A percentile compares a stretch with the other conserved stretches of the same genome.
phyloP scores from a whole-genome alignment of 2,113 vertebrate species.

The Trichomycterus rosablanca region DNA sequence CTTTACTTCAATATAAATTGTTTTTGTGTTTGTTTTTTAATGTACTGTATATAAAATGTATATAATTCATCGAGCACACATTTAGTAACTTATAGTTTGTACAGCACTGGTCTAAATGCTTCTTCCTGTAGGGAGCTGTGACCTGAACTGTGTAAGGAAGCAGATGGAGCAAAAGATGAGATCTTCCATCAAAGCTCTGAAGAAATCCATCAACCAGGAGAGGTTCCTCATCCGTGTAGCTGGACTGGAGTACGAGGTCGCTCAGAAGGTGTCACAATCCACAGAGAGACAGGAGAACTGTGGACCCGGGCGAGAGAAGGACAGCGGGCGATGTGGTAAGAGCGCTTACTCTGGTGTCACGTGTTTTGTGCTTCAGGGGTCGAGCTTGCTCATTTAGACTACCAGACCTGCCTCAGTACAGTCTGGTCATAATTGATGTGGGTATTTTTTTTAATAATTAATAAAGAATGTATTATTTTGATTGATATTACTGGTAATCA shows the following conservation, averaged over 20 bases:
- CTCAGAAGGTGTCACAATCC: constrained; percentile 76
- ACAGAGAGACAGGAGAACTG: constrained; percentile 70
- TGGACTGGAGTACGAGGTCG: constrained; percentile 90
- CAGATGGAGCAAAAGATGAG: constrained; percentile 89
- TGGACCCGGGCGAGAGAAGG: constrained; percentile 79
- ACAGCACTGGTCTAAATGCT: background rate
- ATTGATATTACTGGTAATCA: too few species aligned
- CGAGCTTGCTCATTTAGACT: too few species aligned
- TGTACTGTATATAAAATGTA: too few species aligned
- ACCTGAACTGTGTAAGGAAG: constrained; percentile 84
- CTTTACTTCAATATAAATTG: too few species aligned
- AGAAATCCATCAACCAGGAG: constrained; percentile 97
- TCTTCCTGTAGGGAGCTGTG: constrained; percentile 76
- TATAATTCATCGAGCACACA: too few species aligned
- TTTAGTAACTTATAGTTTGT: background rate
- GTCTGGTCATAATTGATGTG: too few species aligned
- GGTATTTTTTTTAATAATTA: too few species aligned
- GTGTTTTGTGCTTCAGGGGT: too few species aligned
- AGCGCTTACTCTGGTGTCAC: constrained; percentile 31
- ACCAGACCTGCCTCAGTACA: too few species aligned
- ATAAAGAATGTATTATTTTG: too few species aligned
- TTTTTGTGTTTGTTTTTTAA: too few species aligned
- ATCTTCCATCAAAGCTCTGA: constrained; percentile 88
- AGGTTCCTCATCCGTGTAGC: constrained; percentile 90
- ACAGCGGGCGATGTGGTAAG: constrained; percentile 92